Percentiles rank a stretch among this genome's conserved stretches.
These are phyloP conservation scores for Muschampia plurimacula DNA, from an alignment of 2,888 invertebrate genomes.

Conservation along the genomic window DNA sequence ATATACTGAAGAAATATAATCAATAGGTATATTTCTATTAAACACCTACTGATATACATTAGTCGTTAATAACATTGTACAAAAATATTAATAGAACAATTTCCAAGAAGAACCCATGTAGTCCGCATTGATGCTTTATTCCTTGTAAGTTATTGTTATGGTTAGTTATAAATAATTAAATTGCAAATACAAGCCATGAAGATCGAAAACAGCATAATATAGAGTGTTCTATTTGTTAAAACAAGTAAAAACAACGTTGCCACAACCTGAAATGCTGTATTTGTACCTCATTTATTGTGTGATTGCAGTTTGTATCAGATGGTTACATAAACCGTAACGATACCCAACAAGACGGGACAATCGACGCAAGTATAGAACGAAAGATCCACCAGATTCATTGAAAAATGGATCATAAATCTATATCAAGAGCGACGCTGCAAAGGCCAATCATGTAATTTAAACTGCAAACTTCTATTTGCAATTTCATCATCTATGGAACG, in stretches of 20 bases:
- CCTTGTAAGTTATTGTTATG: too few relatives aligned
- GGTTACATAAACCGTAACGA: constrained; percentile 22
- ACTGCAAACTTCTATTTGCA: constrained; percentile 75
- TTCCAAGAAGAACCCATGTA: too few relatives aligned
- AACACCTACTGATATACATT: too few relatives aligned
- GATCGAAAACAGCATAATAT: too few relatives aligned
- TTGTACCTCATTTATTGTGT: neutral
- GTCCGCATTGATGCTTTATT: too few relatives aligned
- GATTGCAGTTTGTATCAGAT: constrained; percentile 10
- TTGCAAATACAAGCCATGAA: too few relatives aligned
- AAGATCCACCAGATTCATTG: constrained; percentile 32
- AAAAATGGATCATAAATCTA: constrained; percentile 61
- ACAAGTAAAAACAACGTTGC: neutral
- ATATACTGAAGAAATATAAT: too few relatives aligned
- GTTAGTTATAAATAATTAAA: too few relatives aligned
- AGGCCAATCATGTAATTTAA: constrained; percentile 76
- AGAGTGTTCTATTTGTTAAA: too few relatives aligned
- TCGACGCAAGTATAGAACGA: neutral
- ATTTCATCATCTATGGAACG: constrained; percentile 63
- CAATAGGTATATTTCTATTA: too few relatives aligned
- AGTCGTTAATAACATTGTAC: too few relatives aligned
- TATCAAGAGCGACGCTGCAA: constrained; percentile 73
- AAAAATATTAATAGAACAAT: too few relatives aligned
- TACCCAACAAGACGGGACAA: constrained; percentile 14
- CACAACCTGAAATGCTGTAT: neutral